A percentile compares a stretch with the other conserved stretches of the same genome.
Conservation (phyloP, 2,888 invertebrate species). For the Erpobdella octoculata region DNA sequence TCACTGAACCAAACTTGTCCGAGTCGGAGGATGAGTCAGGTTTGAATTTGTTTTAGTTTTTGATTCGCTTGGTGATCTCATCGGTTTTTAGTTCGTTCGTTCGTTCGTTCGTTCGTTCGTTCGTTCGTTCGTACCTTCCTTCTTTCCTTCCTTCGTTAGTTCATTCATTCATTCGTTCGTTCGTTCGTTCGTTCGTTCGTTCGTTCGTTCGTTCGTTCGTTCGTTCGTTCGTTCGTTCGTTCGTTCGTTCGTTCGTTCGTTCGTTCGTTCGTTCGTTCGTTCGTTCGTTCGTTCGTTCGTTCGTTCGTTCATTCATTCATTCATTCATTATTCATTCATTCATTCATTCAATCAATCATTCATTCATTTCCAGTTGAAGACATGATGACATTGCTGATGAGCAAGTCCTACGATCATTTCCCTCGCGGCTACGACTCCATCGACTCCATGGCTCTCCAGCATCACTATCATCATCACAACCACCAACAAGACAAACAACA, state of each 20-base stretch:
- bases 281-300: no score
- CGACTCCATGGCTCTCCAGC: constrained; percentile 25
- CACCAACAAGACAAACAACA: background rate
- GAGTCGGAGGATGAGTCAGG: constrained; percentile 99
- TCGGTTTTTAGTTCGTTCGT: no score
- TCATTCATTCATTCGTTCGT: no score
- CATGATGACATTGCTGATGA: constrained; percentile 23
- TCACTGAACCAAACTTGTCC: constrained; percentile 96
- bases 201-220: no score
- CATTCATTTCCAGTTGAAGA: constrained; percentile 14
- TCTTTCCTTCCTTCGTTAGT: no score
- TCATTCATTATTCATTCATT: background rate
- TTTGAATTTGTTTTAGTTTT: background rate
- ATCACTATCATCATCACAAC: background rate
- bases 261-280: no score
- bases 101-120: no score
- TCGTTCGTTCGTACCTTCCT: no score
- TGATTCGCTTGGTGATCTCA: no score
- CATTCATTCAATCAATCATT: background rate
- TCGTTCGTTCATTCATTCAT: background rate
- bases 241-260: no score
- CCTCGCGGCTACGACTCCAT: constrained; percentile 22
- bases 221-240: no score
- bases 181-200: no score
- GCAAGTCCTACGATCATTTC: constrained; percentile 26